Evolutionary conservation across 2,797 vertebrate genomes (phyloP), one percentile per base, ranked within the genome.

Genomic region (Epinephelus awoara): DNA sequence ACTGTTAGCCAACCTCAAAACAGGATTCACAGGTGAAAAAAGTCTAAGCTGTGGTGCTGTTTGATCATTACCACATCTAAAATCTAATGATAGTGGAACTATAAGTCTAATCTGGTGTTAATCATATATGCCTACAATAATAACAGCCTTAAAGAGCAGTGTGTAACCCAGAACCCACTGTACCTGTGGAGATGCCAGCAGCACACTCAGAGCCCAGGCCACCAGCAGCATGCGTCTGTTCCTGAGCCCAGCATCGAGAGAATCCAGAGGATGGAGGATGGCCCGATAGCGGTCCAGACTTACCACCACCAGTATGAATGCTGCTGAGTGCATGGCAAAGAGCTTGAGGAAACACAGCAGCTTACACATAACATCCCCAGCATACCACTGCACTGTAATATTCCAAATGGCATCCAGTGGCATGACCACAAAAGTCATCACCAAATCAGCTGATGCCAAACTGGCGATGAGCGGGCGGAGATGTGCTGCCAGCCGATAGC

Each of bases 151-250:
- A 5, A 18, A 47, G 14, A 34, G 57, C 52, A 23, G 23, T 54
- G 44, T 72, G 68, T 7, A 25, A 25, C 17, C 44, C 17, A 44
- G 23, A 50, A 21, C 34, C 65, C 13, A 18, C 21, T 18, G 21
- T 92, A 97, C 96, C 96, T 97, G 96, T 18, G 96, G 96, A 0
- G 92, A 95, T 6, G 96, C 96, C 75, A 97, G 91, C 47, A 97
- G 91, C 25, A 96, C 19, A 0, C 96, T 97, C 58, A 94, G 63
- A 0, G 64, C 90, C 96, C 96, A 97, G 29, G 96, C 96, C 3
- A 93, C 75, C 0, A 93, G 82, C 68, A 97, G 91, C 95, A 97
- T 96, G 69, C 94, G 91, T 62, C 93, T 94, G 1, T 97, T 97
- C 82, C 95, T 94, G 52, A 82, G 89, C 21, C 93, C 94, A 19